Evolutionary conservation across 2,797 vertebrate species (phyloP).

Genomic region (Sebastes vulpes): DNA sequence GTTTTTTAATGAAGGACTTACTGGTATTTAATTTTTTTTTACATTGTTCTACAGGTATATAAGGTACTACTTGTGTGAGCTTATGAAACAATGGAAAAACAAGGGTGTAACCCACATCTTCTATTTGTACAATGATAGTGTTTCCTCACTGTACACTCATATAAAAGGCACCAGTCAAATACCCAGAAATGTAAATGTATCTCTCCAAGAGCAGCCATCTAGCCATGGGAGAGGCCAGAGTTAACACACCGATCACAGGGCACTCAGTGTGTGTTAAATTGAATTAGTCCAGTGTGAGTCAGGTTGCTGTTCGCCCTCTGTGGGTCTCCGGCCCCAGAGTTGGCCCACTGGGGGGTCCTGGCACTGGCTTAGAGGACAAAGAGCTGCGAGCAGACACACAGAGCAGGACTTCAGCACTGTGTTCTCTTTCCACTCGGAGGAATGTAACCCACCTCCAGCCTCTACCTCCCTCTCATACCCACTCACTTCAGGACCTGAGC

Average conservation of each 20-base stretch:
- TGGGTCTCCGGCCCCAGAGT: conserved; percentile 43
- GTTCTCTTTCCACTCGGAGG: conserved; percentile 58
- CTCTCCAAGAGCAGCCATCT: conserved; percentile 34
- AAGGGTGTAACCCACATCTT: neutral
- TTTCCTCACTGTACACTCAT: neutral
- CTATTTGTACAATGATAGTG: neutral
- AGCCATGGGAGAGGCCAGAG: conserved; percentile 30
- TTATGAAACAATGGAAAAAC: neutral
- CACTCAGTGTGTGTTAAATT: conserved; percentile 47
- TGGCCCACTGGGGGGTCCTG: conserved; percentile 63
- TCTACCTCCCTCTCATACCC: conserved; percentile 22
- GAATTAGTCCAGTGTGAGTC: conserved; percentile 69
- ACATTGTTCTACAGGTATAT: rapidly evolving
- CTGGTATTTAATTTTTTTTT: neutral
- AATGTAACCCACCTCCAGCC: conserved; percentile 65
- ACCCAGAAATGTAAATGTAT: conserved; percentile 5
- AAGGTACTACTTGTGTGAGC: neutral
- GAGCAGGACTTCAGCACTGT: conserved; percentile 53
- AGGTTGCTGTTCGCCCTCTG: conserved; percentile 50
- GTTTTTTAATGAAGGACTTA: neutral
- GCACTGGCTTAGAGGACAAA: conserved; percentile 63
- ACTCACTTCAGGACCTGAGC: conserved; percentile 67
- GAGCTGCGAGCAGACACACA: conserved; percentile 53
- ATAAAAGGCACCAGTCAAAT: neutral
- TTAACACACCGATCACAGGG: conserved; percentile 45